Evolutionary conservation across 2,797 vertebrate species (phyloP).

Genomic region (Thamnophis elegans): DNA sequence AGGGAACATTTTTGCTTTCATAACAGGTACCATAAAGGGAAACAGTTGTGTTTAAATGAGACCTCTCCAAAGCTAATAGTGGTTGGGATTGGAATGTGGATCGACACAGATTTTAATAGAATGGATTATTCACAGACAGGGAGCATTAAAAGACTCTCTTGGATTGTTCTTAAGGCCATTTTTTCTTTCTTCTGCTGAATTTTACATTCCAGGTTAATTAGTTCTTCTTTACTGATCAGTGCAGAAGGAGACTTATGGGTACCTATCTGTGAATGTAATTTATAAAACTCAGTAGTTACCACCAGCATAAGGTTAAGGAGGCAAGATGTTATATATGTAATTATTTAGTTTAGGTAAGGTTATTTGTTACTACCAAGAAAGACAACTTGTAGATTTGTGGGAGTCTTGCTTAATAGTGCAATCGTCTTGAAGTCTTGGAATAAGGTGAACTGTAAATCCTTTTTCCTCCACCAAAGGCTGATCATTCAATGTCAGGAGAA

Average conservation of each 20-base stretch:
- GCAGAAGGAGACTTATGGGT: not conserved
- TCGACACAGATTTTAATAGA: not conserved
- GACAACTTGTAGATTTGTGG: slow-evolving; percentile 1
- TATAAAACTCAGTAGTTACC: slow-evolving; percentile 1
- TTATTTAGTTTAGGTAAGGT: slow-evolving; percentile 28
- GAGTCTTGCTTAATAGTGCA: not conserved
- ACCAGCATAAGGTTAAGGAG: slow-evolving; percentile 16
- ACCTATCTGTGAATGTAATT: slow-evolving; percentile 7
- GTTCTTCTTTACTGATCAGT: not conserved
- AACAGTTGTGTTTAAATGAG: slow-evolving; percentile 15
- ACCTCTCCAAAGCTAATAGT: slow-evolving; percentile 38
- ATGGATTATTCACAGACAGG: not conserved
- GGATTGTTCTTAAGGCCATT: not conserved
- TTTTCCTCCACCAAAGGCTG: not conserved
- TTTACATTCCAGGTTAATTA: slow-evolving; percentile 22
- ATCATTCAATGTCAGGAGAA: not conserved
- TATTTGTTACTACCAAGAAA: slow-evolving; percentile 22
- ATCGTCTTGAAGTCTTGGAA: slow-evolving; percentile 14
- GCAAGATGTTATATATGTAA: slow-evolving; percentile 20
- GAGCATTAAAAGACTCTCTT: not conserved
- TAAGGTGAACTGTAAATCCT: slow-evolving; percentile 9
- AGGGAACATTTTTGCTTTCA: not conserved
- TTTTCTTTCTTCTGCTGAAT: not conserved
- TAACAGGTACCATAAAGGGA: not conserved
- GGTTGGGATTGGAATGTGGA: slow-evolving; percentile 55